Evolutionary conservation across 2,888 invertebrate species (phyloP).

Genomic region (Parelbella ahira): DNA sequence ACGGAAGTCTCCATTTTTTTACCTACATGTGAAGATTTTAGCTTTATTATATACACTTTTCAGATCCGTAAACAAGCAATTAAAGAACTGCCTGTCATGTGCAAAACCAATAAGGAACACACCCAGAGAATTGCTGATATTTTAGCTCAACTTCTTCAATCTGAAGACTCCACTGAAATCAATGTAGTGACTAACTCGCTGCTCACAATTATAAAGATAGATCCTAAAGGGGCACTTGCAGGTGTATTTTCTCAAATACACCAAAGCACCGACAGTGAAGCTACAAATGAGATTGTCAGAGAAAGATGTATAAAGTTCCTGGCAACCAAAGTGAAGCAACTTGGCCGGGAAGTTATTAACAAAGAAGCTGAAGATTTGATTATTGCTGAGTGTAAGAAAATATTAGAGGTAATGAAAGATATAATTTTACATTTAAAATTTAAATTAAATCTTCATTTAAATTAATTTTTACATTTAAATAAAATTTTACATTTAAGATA

Average conservation of each 20-base stretch:
- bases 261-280: conserved; percentile 66
- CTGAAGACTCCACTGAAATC: conserved; percentile 91
- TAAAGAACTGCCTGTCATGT: conserved; percentile 92
- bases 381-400: conserved; percentile 91
- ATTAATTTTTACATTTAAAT: too few relatives aligned
- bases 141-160: conserved; percentile 92
- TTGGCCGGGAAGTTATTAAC: conserved; percentile 88
- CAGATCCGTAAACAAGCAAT: conserved; percentile 97
- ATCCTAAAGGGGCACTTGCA: conserved; percentile 83
- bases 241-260: conserved; percentile 81
- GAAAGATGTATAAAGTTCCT: conserved; percentile 94
- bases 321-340: conserved; percentile 88
- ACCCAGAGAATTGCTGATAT: conserved; percentile 94
- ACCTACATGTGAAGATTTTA: too few relatives aligned
- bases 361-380: conserved; percentile 93
- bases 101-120: conserved; percentile 91
- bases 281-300: conserved; percentile 85
- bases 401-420: conserved; percentile 90
- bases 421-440: too few relatives aligned
- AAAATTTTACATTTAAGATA: too few relatives aligned
- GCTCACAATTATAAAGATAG: conserved; percentile 86
- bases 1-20: too few relatives aligned
- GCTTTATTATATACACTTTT: too few relatives aligned
- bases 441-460: too few relatives aligned
- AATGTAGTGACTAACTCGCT: conserved; percentile 92